These are phyloP conservation scores for Dioctria linearis DNA, from an alignment of 2,888 invertebrate species.

Conservation along the genomic window DNA sequence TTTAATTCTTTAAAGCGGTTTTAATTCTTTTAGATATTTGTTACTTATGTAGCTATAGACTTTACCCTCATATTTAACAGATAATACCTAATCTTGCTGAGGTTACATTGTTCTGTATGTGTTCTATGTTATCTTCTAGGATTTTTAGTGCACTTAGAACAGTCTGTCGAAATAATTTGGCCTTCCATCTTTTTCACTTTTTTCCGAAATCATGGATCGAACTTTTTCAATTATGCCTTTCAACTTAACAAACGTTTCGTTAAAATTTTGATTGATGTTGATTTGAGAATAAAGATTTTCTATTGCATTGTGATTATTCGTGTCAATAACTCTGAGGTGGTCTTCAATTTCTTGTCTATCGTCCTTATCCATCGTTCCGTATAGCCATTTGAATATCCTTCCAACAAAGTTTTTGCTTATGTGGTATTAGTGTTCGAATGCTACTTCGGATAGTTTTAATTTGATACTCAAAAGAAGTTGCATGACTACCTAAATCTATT, in stretches of 20 bases:
- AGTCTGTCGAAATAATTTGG: not conserved
- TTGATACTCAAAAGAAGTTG: not conserved
- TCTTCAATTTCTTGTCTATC: conserved; percentile 34
- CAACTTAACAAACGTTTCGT: not conserved
- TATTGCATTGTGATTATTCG: conserved; percentile 43
- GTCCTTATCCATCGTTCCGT: conserved; percentile 42
- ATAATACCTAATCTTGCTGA: conserved; percentile 35
- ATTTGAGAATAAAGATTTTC: conserved; percentile 44
- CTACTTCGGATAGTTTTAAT: not conserved
- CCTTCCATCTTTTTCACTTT: not conserved
- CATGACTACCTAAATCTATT: not conserved
- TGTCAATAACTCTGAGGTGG: conserved; percentile 39
- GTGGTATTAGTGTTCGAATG: conserved; percentile 3
- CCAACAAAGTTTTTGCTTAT: conserved; percentile 30
- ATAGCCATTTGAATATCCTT: conserved; percentile 25
- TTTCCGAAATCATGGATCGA: not conserved
- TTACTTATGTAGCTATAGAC: not conserved
- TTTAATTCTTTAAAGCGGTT: not conserved
- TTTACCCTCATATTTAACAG: conserved; percentile 19
- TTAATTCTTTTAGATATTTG: conserved; percentile 3
- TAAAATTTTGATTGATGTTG: conserved; percentile 8
- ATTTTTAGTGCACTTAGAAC: not conserved
- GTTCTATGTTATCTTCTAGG: not conserved
- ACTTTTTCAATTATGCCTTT: conserved; percentile 41
- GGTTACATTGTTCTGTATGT: conserved; percentile 44